Base-by-base conservation (phyloP, 1,140 invertebrate species). In the Drosophila pectinifera region DNA sequence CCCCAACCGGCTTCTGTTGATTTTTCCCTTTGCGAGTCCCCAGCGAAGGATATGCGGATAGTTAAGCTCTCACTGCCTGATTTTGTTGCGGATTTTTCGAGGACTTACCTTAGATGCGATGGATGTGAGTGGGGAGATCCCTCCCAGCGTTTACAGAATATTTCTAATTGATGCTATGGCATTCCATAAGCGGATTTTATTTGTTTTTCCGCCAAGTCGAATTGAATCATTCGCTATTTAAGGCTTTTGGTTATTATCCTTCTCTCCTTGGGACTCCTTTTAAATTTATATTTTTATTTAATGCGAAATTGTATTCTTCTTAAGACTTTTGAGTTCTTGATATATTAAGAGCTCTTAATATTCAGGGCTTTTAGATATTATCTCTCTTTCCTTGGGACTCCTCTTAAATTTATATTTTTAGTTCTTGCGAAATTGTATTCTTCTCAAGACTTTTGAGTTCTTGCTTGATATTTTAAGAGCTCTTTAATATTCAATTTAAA, bases 111-210 rank as follows among this genome's bases (percentile, higher is more conserved):
- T 63, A 18, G 64, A 49, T 20, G 42, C 31, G 20, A 16, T 22
- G 22, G 4, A 20, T 39, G 57, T 41, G 49, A 4, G 38, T 20
- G 51, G 8, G 8, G 34, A 24, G 20, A 49, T 36, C n/a, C 28
- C 11, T 38, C 8, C 28, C 28, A 31, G 31, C 43, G 57, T 68
- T 78, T 78, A 46, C 38, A 46, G 65, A 78, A 69, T 31, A 80
- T 80, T 80, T 68, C 67, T 85, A 84, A 84, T 84, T 84, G 77
- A 80, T 77, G 58, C 31, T 16, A 41, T 80, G 57, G 65, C 64
- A 80, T 68, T 56, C 62, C 64, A 59, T 85, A 84, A 84, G 76
- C 63, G 80, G 80, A 84, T 84, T 85, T 34, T 48, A 46, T 68
- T 67, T 85, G 67, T 84, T 84, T 45, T 56, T 49, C n/a, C n/a